These are phyloP conservation scores for Tyrannus savana DNA, from an alignment of 2,113 vertebrate species.

Conservation along the genomic window DNA sequence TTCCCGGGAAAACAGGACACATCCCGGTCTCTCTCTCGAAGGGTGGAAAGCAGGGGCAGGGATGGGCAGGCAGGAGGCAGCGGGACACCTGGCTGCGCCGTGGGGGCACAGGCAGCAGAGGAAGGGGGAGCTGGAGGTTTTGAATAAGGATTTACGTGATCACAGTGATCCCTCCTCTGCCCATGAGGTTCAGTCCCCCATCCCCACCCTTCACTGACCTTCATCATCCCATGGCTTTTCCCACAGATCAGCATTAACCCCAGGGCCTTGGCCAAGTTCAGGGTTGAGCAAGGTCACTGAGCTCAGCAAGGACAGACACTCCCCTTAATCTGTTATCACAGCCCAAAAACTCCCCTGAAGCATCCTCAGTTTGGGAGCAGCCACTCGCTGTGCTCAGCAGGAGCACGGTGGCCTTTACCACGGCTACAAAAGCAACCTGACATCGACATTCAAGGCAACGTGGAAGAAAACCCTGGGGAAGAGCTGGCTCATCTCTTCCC, in stretches of 20 bases:
- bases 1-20: fast-evolving
- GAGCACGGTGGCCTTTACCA: background rate
- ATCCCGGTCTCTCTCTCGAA: fast-evolving
- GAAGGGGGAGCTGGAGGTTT: background rate
- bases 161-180: background rate
- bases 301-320: background rate
- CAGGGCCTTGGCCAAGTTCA: background rate
- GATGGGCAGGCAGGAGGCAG: background rate
- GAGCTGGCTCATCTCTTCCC: fast-evolving
- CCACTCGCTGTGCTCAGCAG: fast-evolving
- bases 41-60: background rate
- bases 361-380: background rate
- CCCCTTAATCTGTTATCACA: background rate
- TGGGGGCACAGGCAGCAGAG: background rate
- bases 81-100: background rate
- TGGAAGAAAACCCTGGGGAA: background rate
- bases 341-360: background rate
- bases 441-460: background rate
- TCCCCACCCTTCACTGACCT: background rate
- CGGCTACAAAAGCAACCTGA: fast-evolving
- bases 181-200: background rate
- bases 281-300: background rate
- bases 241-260: background rate
- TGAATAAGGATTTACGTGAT: background rate
- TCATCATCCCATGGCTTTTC: background rate